Evolutionary conservation across 1,140 invertebrate species (phyloP), one percentile per base, ranked within the genome.

Genomic region (Xylocopa sonorina): DNA sequence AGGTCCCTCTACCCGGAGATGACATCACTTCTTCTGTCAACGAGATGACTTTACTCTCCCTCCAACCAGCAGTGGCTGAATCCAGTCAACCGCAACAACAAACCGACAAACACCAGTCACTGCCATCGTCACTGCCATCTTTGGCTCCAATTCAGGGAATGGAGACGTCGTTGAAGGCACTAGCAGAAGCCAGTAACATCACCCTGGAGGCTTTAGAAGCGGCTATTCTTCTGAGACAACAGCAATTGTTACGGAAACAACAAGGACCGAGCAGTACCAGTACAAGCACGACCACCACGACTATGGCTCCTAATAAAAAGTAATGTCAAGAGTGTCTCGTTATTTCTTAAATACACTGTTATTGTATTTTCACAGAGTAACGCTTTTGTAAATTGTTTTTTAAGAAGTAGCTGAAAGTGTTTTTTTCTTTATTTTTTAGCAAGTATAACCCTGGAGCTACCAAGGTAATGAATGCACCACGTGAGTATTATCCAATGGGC

Each of bases 391-490:
- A 21, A 21, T 51, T n/a, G n/a, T n/a, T n/a, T n/a, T n/a, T n/a
- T n/a, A n/a, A n/a, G n/a, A n/a, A n/a, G n/a, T n/a, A n/a, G n/a
- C 18, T 3, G 21, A 32, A 62, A 68, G 12, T 38, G 14, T 63
- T 46, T 67, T 68, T 18, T 14, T 57, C 34, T 77, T 2, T 14
- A 57, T 21, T 77, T n/a, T 78, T 29, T 74, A 90, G 89, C 29
- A 87, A 87, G 55, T 86, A 92, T 71, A 81, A 89, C 86, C 66
- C 91, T 67, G 83, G 88, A 82, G 75, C 93, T 3, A 95, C 95
- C 4, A 96, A 97, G 92, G 96, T 98, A 0, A 97, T 97, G 96
- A 98, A 98, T 89, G 97, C 97, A 0, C 97, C 97, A 0, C 95
- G 95, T 48, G 97, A 97, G 87, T 98, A 97, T 90, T 97, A 97